These are phyloP conservation scores for Micronisus gabar DNA, from an alignment of 2,113 vertebrate genomes.

Conservation along the genomic window DNA sequence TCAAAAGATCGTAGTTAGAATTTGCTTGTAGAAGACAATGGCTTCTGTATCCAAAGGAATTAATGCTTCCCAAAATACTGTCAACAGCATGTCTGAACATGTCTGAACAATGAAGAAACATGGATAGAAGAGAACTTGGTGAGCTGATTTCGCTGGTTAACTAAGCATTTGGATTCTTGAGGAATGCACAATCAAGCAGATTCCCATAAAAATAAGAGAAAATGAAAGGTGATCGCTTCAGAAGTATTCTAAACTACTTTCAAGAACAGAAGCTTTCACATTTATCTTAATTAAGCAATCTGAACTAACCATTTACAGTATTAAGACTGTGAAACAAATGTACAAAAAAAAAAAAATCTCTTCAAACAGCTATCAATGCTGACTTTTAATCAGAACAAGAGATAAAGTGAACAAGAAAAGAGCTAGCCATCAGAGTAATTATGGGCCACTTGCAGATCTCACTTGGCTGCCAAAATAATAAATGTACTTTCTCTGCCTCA, in stretches of 20 bases:
- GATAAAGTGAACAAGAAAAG: background rate
- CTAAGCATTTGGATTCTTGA: background rate
- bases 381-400: background rate
- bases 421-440: background rate
- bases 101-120: background rate
- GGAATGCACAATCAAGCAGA: background rate
- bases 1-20: background rate
- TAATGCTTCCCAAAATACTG: background rate
- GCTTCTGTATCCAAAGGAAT: background rate
- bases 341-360: background rate
- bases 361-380: background rate
- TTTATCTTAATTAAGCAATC: background rate
- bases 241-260: background rate
- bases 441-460: background rate
- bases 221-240: background rate
- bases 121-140: background rate
- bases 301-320: background rate
- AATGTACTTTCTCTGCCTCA: background rate
- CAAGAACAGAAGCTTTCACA: background rate
- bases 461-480: background rate
- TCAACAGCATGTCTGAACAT: background rate
- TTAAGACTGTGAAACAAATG: background rate
- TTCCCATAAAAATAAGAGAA: background rate
- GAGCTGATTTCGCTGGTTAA: background rate
- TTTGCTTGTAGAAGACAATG: background rate